A percentile compares a stretch with the other conserved stretches of the same genome.
These are phyloP conservation scores for Sarcophaga subvicina DNA, from an alignment of 2,888 invertebrate species.

Conservation along the genomic window DNA sequence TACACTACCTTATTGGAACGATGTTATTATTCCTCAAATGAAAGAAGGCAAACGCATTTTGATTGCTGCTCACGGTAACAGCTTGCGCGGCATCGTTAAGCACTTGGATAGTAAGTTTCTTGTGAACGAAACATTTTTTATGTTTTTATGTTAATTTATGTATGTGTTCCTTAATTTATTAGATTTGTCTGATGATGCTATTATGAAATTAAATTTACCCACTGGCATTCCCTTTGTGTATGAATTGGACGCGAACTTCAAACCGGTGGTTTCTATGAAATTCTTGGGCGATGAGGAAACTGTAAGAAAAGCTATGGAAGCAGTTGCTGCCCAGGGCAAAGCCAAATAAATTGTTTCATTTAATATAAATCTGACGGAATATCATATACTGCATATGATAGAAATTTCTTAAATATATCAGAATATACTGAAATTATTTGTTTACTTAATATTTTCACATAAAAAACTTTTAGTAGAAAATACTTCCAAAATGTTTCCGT, in stretches of 20 bases:
- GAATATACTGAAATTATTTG: not conserved
- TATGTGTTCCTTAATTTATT: constrained; percentile 42
- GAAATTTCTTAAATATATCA: not conserved
- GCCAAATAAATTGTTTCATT: constrained; percentile 83
- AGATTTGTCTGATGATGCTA: constrained; percentile 89
- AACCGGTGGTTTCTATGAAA: constrained; percentile 89
- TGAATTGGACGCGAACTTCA: constrained; percentile 89
- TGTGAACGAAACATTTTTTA: not conserved
- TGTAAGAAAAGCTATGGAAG: constrained; percentile 90
- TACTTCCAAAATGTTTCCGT: not conserved
- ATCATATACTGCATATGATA: not conserved
- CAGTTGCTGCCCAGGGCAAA: constrained; percentile 91
- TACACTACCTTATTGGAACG: constrained; percentile 94
- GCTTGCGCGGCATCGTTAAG: constrained; percentile 93
- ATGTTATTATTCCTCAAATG: constrained; percentile 88
- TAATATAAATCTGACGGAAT: constrained; percentile 12
- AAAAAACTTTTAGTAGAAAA: not conserved
- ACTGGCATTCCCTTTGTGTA: constrained; percentile 93
- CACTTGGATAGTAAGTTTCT: constrained; percentile 89
- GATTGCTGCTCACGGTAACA: constrained; percentile 94
- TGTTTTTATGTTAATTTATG: not conserved
- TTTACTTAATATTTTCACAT: not conserved
- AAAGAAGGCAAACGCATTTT: constrained; percentile 91
- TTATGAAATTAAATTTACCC: constrained; percentile 90
- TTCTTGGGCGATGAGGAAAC: constrained; percentile 92